These are phyloP conservation scores for Leptinotarsa texana DNA, from an alignment of 1,140 invertebrate species.

Conservation along the genomic window DNA sequence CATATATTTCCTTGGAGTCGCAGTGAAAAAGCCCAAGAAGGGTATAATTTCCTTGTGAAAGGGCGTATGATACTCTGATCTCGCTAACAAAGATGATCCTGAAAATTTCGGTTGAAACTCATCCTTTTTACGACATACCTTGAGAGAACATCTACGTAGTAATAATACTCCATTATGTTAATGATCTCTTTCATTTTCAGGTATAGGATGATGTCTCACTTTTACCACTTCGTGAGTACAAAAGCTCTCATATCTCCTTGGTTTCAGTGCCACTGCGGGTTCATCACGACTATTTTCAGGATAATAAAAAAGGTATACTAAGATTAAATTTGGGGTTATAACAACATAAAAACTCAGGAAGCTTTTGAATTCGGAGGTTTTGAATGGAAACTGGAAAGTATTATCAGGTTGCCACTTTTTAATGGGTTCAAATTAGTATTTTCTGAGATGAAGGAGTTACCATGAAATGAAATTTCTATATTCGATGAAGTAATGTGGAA, in stretches of 20 bases:
- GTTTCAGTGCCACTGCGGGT: background rate
- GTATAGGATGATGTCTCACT: background rate
- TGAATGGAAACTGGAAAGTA: too few species aligned
- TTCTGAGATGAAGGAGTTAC: too few species aligned
- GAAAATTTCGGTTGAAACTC: background rate
- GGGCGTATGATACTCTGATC: background rate
- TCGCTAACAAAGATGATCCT: background rate
- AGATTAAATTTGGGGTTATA: background rate
- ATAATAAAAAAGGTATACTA: background rate
- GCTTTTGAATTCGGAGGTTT: too few species aligned
- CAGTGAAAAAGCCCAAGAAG: background rate
- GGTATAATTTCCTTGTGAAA: conserved; percentile 3
- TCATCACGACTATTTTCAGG: background rate
- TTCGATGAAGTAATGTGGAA: too few species aligned
- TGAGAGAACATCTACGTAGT: background rate
- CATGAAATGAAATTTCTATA: too few species aligned
- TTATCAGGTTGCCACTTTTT: too few species aligned
- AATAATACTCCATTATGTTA: conserved; percentile 1
- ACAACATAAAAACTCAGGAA: background rate
- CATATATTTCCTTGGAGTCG: background rate
- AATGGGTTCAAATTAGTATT: too few species aligned
- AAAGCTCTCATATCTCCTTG: background rate
- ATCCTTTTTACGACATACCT: conserved; percentile 6
- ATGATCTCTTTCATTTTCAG: background rate
- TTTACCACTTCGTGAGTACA: background rate